Evolutionary conservation across 1,140 invertebrate genomes (phyloP), one percentile per base, ranked within the genome.

Genomic region (Vanessa tameamea): DNA sequence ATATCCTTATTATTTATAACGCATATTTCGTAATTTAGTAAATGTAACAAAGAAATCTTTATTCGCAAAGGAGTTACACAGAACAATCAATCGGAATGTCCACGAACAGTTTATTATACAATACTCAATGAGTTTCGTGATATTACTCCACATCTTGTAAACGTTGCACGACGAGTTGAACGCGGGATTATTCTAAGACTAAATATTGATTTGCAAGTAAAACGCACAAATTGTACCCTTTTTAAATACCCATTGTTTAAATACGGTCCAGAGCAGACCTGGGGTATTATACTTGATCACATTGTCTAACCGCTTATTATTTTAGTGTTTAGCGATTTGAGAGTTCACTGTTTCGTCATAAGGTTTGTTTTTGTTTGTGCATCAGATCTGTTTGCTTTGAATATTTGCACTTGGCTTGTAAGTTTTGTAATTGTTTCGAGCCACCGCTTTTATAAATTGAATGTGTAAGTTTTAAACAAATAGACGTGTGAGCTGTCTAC

Each of bases 181-280:
- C 20, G 51, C n/a, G 16, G 15, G 51, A 16, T 57, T 43, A 43
- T 43, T 43, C 48, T 0, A 63, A 37, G 15, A 63, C 20, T 16
- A 64, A 31, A 55, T 14, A 63, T 69, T 20, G 57, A 71, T 79
- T 79, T 79, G 74, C 75, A 79, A 79, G 71, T 79, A 64, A 79
- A 74, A 76, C 43, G 64, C 55, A 76, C 68, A 76, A 73, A 78
- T 78, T 74, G 74, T 73, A 72, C 53, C 71, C 66, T 69, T 75
- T 73, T 75, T 71, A 75, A 75, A 71, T 63, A 64, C 47, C 69
- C 53, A 72, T 79, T 76, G 78, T 79, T 76, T 71, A 53, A 78
- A 69, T 75, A 73, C 77, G 65, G 69, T 31, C 59, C 66, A 47
- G 31, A 26, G 69, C 61, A 51, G 51, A 69, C 71, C 71, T 72